Evolutionary conservation across 1,140 invertebrate genomes (phyloP).

Genomic region (Planococcus citri): DNA sequence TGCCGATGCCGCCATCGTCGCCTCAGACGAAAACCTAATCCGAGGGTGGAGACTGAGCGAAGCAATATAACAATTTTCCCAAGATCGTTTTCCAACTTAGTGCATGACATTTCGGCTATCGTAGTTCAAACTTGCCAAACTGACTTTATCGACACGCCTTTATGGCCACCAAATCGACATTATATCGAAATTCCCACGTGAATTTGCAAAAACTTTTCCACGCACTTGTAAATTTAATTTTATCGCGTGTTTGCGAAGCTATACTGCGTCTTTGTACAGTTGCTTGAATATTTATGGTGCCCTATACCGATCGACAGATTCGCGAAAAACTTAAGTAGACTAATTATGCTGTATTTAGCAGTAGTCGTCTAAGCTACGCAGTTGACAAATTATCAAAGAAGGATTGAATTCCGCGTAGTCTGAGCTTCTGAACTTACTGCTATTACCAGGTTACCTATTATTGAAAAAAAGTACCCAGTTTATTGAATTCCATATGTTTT

Average conservation of each 20-base stretch:
- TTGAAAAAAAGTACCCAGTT: no score
- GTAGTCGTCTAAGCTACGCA: no score
- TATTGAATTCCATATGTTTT: no score
- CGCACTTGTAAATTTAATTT: not conserved
- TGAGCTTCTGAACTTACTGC: no score
- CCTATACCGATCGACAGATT: no score
- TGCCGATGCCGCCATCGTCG: no score
- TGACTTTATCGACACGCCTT: not conserved
- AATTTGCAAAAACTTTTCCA: not conserved
- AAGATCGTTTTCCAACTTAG: not conserved
- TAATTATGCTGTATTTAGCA: no score
- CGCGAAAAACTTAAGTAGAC: no score
- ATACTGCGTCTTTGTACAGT: no score
- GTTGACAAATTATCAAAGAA: no score
- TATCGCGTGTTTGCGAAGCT: not conserved
- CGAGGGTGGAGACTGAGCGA: not conserved
- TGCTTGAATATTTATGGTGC: not conserved
- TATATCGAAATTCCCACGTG: slow-evolving; percentile 2
- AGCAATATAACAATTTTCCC: not conserved
- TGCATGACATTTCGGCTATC: not conserved
- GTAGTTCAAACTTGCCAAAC: not conserved
- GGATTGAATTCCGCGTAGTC: no score
- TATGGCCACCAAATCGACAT: slow-evolving; percentile 6
- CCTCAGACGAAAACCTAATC: not conserved
- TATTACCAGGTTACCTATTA: no score